Percentiles rank a stretch among this genome's conserved stretches.
Evolutionary conservation across 2,113 vertebrate genomes (phyloP).

Genomic region (Ictalurus punctatus): DNA sequence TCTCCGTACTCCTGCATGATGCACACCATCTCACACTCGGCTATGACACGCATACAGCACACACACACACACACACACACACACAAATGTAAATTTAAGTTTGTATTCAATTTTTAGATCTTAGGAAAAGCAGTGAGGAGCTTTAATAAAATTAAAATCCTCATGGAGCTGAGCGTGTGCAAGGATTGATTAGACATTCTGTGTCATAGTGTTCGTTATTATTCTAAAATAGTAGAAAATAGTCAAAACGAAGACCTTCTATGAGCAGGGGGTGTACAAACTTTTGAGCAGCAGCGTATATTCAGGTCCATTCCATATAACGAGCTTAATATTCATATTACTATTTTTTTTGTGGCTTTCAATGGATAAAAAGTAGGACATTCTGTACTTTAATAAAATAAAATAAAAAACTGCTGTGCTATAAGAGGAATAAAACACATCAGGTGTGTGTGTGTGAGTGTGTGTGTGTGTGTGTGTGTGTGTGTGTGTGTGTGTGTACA

Average conservation of each 20-base stretch:
- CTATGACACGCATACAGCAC: neutral
- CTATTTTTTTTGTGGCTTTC: neutral
- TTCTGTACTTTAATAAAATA: neutral
- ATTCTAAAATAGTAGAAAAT: too few species aligned
- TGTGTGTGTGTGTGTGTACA: slow-evolving; percentile 2
- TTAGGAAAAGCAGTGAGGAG: too few species aligned
- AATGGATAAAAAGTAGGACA: neutral
- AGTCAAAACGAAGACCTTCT: too few species aligned
- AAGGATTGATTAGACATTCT: too few species aligned
- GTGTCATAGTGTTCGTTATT: too few species aligned
- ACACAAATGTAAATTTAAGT: neutral
- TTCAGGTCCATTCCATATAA: too few species aligned
- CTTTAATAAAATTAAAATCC: too few species aligned
- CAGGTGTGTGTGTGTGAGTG: slow-evolving; percentile 28
- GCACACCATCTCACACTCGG: slow-evolving; percentile 35
- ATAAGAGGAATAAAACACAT: too few species aligned
- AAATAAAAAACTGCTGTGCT: neutral
- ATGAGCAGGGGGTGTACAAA: too few species aligned
- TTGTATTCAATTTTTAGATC: neutral
- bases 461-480: slow-evolving; percentile 37
- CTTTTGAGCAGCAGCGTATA: too few species aligned
- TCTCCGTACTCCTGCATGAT: slow-evolving; percentile 48
- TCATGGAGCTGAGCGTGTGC: too few species aligned
- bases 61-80: slow-evolving; percentile 19
- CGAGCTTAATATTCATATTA: too few species aligned